A percentile compares a stretch with the other conserved stretches of the same genome.
These are phyloP conservation scores for Eupeodes corollae DNA, from an alignment of 1,140 invertebrate genomes.

Conservation along the genomic window DNA sequence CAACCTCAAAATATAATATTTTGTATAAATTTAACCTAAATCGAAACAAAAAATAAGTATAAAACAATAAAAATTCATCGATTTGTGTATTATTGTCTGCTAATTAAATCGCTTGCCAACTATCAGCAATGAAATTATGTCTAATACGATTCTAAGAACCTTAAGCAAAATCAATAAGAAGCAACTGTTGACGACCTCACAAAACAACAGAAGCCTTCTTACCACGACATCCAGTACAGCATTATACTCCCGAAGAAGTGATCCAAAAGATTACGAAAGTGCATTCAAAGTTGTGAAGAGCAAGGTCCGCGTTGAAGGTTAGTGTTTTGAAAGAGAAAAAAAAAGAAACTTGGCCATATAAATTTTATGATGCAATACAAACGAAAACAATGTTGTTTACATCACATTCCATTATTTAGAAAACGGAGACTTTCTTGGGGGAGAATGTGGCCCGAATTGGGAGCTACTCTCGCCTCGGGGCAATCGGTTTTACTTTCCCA, in stretches of 20 bases:
- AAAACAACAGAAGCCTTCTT: no score
- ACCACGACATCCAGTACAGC: not conserved
- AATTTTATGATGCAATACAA: not conserved
- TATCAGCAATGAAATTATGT: no score
- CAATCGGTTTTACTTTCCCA: constrained; percentile 57
- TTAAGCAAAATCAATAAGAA: no score
- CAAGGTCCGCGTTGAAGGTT: constrained; percentile 20
- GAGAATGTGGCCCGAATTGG: constrained; percentile 42
- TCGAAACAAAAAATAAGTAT: no score
- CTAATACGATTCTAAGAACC: no score
- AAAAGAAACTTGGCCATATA: not conserved
- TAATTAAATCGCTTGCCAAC: no score
- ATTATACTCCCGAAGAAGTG: constrained; percentile 26
- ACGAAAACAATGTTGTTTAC: not conserved
- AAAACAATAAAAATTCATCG: no score
- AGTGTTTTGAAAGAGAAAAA: not conserved
- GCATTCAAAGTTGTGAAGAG: constrained; percentile 28
- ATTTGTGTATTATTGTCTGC: no score
- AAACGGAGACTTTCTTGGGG: constrained; percentile 15
- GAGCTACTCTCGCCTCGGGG: constrained; percentile 50
- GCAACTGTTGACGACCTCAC: no score
- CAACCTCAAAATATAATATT: no score
- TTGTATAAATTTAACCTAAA: no score
- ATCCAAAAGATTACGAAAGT: constrained; percentile 18
- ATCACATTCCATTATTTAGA: not conserved